These are phyloP conservation scores for Ornithoptera priamus DNA, from an alignment of 2,888 invertebrate genomes.

Conservation along the genomic window DNA sequence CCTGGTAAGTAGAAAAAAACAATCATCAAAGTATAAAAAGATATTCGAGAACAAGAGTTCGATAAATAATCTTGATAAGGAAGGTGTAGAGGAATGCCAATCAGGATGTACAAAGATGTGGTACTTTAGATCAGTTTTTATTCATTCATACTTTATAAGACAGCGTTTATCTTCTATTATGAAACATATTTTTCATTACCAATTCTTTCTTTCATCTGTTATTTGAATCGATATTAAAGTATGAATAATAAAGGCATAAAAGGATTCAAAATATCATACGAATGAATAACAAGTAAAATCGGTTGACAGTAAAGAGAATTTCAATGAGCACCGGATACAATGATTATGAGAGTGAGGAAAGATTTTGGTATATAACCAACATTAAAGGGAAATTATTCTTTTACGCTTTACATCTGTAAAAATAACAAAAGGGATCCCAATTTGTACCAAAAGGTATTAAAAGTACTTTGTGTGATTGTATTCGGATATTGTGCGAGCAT, in stretches of 20 bases:
- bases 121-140: too few relatives aligned
- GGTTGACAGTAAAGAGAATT: slow-evolving; percentile 7
- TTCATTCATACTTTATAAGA: too few relatives aligned
- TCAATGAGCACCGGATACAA: slow-evolving; percentile 1
- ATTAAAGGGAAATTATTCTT: slow-evolving; percentile 6
- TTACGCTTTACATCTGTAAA: neutral
- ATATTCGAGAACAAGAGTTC: too few relatives aligned
- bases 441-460: neutral
- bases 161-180: too few relatives aligned
- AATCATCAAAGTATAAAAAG: too few relatives aligned
- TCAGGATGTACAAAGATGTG: too few relatives aligned
- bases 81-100: too few relatives aligned
- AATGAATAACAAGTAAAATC: slow-evolving; percentile 1
- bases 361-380: neutral
- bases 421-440: neutral
- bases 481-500: neutral
- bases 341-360: slow-evolving; percentile 5
- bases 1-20: too few relatives aligned
- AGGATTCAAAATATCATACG: neutral
- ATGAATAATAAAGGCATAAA: neutral
- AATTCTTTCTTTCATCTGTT: neutral
- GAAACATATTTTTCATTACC: too few relatives aligned
- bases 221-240: neutral
- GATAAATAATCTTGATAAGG: too few relatives aligned
- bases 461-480: neutral